Evolutionary conservation across 2,888 invertebrate genomes (phyloP).

Genomic region (Ypsolopha scabrella): DNA sequence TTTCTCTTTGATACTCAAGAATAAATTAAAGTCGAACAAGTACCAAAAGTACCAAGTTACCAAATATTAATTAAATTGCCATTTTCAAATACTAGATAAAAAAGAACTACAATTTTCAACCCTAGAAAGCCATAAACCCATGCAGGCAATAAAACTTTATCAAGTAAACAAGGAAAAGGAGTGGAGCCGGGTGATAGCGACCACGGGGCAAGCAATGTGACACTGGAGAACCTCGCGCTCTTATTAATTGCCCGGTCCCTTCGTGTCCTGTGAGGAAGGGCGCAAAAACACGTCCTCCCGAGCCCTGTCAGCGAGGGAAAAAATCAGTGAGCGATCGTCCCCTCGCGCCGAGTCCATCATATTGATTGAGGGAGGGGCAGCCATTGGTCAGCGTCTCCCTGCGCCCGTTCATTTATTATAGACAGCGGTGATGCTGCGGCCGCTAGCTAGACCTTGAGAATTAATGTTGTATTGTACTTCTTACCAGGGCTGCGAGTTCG

Average conservation of each 20-base stretch:
- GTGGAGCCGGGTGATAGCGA: slow-evolving; percentile 23
- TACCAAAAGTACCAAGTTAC: too few relatives aligned
- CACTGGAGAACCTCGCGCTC: slow-evolving; percentile 28
- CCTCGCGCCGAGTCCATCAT: slow-evolving; percentile 71
- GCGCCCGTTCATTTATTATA: slow-evolving; percentile 71
- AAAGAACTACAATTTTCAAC: not conserved
- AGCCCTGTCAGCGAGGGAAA: slow-evolving; percentile 69
- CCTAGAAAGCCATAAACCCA: not conserved
- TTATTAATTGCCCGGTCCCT: slow-evolving; percentile 67
- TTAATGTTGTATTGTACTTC: not conserved
- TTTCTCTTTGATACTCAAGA: not conserved
- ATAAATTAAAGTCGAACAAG: not conserved
- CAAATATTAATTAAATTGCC: too few relatives aligned
- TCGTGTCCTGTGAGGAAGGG: slow-evolving; percentile 47
- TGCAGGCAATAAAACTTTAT: slow-evolving; percentile 28
- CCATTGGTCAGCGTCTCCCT: slow-evolving; percentile 68
- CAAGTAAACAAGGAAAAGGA: slow-evolving; percentile 44
- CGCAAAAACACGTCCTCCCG: slow-evolving; percentile 66
- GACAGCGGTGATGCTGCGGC: slow-evolving; percentile 58
- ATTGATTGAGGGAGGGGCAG: slow-evolving; percentile 72
- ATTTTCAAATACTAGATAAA: not conserved
- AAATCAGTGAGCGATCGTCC: slow-evolving; percentile 72
- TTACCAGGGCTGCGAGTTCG: too few relatives aligned
- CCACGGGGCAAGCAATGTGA: slow-evolving; percentile 5
- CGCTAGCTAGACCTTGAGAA: not conserved